Evolutionary conservation across 2,888 invertebrate genomes (phyloP).

Genomic region (Melieria crassipennis): DNA sequence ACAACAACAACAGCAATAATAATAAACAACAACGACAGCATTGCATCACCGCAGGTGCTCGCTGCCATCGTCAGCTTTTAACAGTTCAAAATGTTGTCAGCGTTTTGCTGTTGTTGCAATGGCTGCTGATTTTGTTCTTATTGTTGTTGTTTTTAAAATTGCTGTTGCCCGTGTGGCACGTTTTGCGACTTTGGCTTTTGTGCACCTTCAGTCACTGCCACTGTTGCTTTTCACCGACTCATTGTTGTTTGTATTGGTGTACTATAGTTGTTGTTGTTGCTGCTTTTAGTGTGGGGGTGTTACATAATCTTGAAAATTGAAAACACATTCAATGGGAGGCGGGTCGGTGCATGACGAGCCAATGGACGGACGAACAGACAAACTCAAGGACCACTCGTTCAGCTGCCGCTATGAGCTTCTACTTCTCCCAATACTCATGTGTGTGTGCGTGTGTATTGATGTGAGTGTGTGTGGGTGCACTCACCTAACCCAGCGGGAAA

Average conservation of each 20-base stretch:
- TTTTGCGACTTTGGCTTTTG: background rate
- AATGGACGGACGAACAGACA: background rate
- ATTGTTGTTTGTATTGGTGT: too few relatives aligned
- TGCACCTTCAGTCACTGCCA: too few relatives aligned
- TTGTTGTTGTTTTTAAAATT: too few relatives aligned
- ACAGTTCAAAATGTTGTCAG: too few relatives aligned
- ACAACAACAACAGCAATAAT: too few relatives aligned
- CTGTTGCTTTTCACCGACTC: too few relatives aligned
- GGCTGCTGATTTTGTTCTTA: too few relatives aligned
- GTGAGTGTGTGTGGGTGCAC: background rate
- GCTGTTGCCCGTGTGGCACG: background rate
- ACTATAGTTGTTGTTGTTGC: background rate
- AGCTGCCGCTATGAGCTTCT: constrained; percentile 3
- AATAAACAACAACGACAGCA: too few relatives aligned
- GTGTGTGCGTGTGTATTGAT: background rate
- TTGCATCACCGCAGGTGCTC: too few relatives aligned
- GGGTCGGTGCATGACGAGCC: background rate
- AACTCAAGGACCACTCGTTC: background rate
- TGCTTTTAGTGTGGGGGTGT: constrained; percentile 5
- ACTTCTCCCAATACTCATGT: background rate
- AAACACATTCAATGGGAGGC: constrained; percentile 15
- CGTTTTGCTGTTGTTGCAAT: too few relatives aligned
- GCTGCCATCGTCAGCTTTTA: too few relatives aligned
- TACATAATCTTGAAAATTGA: constrained; percentile 24
- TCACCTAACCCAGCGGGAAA: too few relatives aligned